Conservation (phyloP, 2,113 vertebrate species). For the Formicarius rufipectus region DNA sequence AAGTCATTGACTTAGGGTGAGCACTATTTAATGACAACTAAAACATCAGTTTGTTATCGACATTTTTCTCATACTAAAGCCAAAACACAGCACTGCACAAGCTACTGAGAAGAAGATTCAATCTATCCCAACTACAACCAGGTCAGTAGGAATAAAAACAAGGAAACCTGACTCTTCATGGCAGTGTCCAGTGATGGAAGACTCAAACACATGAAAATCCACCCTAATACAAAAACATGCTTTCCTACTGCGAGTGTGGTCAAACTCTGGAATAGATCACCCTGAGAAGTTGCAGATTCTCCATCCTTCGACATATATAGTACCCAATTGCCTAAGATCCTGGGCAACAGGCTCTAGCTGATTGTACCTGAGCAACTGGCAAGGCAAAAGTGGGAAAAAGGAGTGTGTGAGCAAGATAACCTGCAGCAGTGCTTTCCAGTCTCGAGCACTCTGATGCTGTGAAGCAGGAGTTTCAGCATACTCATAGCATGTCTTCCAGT, state of each 20-base stretch:
- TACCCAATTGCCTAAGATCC: neutral
- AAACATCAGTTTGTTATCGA: neutral
- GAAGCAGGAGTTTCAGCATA: neutral
- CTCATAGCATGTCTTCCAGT: neutral
- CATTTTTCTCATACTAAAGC: neutral
- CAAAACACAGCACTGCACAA: neutral
- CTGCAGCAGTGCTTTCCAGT: neutral
- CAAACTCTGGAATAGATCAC: neutral
- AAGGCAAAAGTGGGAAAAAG: neutral
- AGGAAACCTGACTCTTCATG: neutral
- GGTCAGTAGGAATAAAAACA: neutral
- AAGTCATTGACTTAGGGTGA: neutral
- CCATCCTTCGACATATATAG: neutral
- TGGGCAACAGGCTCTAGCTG: neutral
- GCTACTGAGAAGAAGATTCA: neutral
- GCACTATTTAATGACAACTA: neutral
- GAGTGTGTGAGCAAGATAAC: neutral
- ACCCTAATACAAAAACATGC: neutral
- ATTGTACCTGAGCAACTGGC: neutral
- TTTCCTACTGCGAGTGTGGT: neutral
- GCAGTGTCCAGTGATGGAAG: no score
- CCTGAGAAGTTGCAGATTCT: neutral
- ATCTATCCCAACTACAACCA: neutral
- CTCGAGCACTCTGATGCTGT: neutral
- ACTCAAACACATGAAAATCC: neutral